A percentile compares a stretch with the other conserved stretches of the same genome.
Conservation (phyloP, 2,113 vertebrate genomes). For the Echinops telfairi region DNA sequence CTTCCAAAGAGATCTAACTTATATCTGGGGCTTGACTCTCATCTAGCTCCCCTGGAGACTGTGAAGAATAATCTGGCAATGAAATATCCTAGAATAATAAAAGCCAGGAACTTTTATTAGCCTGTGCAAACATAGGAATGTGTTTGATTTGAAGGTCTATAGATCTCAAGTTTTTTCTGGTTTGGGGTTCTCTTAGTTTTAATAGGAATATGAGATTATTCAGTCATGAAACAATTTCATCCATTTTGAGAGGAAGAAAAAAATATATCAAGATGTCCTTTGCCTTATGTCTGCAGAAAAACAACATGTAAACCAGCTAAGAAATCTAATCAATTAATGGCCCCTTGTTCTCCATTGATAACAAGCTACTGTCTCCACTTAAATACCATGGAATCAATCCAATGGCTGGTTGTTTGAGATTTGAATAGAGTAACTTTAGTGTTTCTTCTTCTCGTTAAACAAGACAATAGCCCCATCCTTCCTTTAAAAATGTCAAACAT, state of each 20-base stretch:
- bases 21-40: slow-evolving; percentile 52
- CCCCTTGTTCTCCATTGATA: background rate
- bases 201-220: slow-evolving; percentile 52
- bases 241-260: slow-evolving; percentile 23
- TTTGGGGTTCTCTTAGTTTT: slow-evolving; percentile 9
- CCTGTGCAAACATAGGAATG: slow-evolving; percentile 44
- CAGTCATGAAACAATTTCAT: slow-evolving; percentile 16
- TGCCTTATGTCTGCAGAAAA: background rate
- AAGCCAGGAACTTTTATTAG: slow-evolving; percentile 52
- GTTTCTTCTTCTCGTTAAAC: slow-evolving; percentile 37
- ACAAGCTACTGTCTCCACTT: background rate
- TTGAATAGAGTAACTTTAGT: background rate
- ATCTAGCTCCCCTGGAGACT: slow-evolving; percentile 31
- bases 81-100: slow-evolving; percentile 20
- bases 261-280: background rate
- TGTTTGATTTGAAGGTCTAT: slow-evolving; percentile 21
- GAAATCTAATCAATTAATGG: background rate
- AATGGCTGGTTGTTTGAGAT: background rate
- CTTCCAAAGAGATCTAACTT: slow-evolving; percentile 62
- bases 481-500: slow-evolving; percentile 27
- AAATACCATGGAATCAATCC: background rate
- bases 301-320: background rate
- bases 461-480: slow-evolving; percentile 36
- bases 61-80: slow-evolving; percentile 59
- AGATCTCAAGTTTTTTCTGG: slow-evolving; percentile 9